A percentile compares a stretch with the other conserved stretches of the same genome.
Conservation (phyloP, 1,140 invertebrate genomes). For the Pararge aegeria region DNA sequence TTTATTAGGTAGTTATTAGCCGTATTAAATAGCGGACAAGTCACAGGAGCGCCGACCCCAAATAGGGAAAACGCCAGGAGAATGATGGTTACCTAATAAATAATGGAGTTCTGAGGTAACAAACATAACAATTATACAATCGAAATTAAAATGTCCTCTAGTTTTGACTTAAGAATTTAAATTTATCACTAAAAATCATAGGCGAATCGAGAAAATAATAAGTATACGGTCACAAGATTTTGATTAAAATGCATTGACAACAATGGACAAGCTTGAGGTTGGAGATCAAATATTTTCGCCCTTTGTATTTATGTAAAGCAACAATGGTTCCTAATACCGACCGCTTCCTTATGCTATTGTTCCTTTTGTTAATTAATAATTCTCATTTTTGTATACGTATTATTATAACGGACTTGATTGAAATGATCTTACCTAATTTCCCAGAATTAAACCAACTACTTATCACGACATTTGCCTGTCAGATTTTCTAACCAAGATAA, state of each 20-base stretch:
- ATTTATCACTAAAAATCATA: too few species aligned
- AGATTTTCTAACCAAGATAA: too few species aligned
- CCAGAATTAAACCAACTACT: background rate
- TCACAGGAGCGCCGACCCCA: too few species aligned
- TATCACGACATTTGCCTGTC: background rate
- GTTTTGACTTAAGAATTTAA: too few species aligned
- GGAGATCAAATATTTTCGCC: conserved; percentile 27
- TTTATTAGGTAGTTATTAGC: too few species aligned
- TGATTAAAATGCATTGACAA: conserved; percentile 23
- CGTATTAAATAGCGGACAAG: too few species aligned
- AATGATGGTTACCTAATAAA: too few species aligned
- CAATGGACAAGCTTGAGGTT: conserved; percentile 14
- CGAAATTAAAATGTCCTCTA: too few species aligned
- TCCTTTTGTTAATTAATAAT: conserved; percentile 25
- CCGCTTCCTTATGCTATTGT: conserved; percentile 17
- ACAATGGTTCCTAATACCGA: conserved; percentile 22
- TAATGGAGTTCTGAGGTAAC: too few species aligned
- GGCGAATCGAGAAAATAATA: background rate
- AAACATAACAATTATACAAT: too few species aligned
- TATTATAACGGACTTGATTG: conserved; percentile 17
- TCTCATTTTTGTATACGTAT: conserved; percentile 23
- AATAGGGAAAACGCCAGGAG: too few species aligned
- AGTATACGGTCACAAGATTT: conserved; percentile 9
- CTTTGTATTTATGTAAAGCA: conserved; percentile 27
- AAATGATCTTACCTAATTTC: background rate